These are phyloP conservation scores for Lepilemur ruficaudatus DNA, from an alignment of 2,797 vertebrate species.

Conservation along the genomic window DNA sequence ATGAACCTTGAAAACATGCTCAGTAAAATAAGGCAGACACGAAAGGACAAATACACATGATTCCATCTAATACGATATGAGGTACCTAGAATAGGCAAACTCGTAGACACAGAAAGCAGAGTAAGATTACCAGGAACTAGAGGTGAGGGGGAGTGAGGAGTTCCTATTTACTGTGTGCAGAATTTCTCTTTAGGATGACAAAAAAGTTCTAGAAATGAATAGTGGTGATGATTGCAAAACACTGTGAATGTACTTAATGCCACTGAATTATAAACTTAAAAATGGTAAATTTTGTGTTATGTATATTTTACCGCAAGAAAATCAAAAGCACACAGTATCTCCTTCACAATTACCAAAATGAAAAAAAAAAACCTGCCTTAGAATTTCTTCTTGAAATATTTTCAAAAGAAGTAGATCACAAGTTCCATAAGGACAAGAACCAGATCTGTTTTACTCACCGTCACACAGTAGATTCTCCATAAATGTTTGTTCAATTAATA, in stretches of 20 bases:
- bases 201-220: neutral
- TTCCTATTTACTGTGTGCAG: neutral
- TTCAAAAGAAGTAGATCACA: neutral
- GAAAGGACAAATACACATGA: neutral
- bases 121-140: neutral
- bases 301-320: neutral
- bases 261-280: neutral
- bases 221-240: neutral
- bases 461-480: neutral
- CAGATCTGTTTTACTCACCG: neutral
- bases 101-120: neutral
- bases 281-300: neutral
- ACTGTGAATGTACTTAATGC: neutral
- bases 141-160: neutral
- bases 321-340: neutral
- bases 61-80: neutral
- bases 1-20: neutral
- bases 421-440: neutral
- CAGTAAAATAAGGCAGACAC: neutral
- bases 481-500: neutral
- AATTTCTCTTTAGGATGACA: neutral
- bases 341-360: neutral
- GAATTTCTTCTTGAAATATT: conserved; percentile 29
- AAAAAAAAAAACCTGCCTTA: neutral
- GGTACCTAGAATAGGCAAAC: neutral